phyloP scores from a whole-genome alignment of 2,888 invertebrate genomes.

The Cataglyphis albicans region DNA sequence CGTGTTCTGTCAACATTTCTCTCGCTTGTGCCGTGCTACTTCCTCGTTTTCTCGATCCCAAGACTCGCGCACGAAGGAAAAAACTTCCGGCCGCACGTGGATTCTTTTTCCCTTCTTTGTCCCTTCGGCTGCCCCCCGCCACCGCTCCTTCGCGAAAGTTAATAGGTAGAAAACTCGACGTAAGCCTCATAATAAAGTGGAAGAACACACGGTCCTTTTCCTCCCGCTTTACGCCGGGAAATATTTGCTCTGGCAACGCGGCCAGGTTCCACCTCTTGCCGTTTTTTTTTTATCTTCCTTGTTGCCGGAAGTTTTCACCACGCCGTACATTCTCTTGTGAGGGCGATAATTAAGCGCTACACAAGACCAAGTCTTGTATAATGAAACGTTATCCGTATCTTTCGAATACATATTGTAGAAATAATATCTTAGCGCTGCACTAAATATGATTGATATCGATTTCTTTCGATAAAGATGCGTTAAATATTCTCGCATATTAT shows the following conservation, averaged over 20 bases:
- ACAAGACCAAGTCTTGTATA: neutral
- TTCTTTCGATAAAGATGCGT: neutral
- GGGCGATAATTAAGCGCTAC: slow-evolving; percentile 41
- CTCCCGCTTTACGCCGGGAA: slow-evolving; percentile 54
- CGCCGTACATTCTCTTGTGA: neutral
- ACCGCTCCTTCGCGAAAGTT: slow-evolving; percentile 59
- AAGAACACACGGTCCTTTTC: slow-evolving; percentile 71
- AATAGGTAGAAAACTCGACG: slow-evolving; percentile 72
- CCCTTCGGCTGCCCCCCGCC: slow-evolving; percentile 17
- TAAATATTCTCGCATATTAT: neutral
- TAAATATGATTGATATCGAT: neutral
- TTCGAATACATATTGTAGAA: slow-evolving; percentile 6
- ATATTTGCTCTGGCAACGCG: slow-evolving; percentile 60
- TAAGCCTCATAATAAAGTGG: slow-evolving; percentile 77
- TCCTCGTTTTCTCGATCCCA: neutral
- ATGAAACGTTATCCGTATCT: slow-evolving; percentile 6
- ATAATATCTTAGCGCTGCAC: neutral
- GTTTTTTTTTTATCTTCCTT: slow-evolving; percentile 54
- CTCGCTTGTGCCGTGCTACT: neutral
- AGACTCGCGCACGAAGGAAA: slow-evolving; percentile 39
- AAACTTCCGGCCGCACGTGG: slow-evolving; percentile 59
- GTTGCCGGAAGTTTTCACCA: slow-evolving; percentile 44
- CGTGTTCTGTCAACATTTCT: slow-evolving; percentile 37
- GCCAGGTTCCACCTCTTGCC: slow-evolving; percentile 23
- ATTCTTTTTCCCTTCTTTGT: slow-evolving; percentile 55